Conservation (phyloP, 2,888 invertebrate species). For the Beris chalybata region DNA sequence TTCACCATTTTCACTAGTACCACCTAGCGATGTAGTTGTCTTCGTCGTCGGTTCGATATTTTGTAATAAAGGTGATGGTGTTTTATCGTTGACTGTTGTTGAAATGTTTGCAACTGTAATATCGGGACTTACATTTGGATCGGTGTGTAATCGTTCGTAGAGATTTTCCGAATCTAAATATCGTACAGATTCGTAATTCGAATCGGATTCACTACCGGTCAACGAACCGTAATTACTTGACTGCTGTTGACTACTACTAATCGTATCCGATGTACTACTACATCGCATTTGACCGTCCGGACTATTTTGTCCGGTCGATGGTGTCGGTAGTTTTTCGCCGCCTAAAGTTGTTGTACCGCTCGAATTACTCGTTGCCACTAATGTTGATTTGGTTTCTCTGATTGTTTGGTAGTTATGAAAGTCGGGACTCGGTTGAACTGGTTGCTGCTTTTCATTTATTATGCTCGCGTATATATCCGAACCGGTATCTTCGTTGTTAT, state of each 20-base stretch:
- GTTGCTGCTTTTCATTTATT: slow-evolving; percentile 34
- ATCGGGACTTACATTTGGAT: slow-evolving; percentile 44
- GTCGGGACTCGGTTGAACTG: slow-evolving; percentile 18
- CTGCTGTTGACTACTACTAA: slow-evolving; percentile 52
- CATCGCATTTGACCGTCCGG: slow-evolving; percentile 40
- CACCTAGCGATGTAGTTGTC: slow-evolving; percentile 33
- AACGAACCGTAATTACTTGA: slow-evolving; percentile 81
- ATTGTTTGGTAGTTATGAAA: slow-evolving; percentile 40
- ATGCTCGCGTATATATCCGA: slow-evolving; percentile 45
- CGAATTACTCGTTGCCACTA: slow-evolving; percentile 45
- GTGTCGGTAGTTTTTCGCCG: slow-evolving; percentile 41
- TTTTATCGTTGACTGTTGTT: slow-evolving; percentile 39
- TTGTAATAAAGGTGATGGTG: slow-evolving; percentile 40
- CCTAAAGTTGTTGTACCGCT: slow-evolving; percentile 49
- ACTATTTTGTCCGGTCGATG: slow-evolving; percentile 41
- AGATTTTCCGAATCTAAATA: slow-evolving; percentile 72
- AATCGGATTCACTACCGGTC: slow-evolving; percentile 78
- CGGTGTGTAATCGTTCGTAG: slow-evolving; percentile 64
- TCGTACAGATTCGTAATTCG: slow-evolving; percentile 81
- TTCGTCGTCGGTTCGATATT: slow-evolving; percentile 27
- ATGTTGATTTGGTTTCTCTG: slow-evolving; percentile 51
- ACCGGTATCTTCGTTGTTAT: slow-evolving; percentile 42
- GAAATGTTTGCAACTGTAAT: slow-evolving; percentile 23
- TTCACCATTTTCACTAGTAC: slow-evolving; percentile 45
- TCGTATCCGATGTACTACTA: slow-evolving; percentile 46